Base-by-base conservation (phyloP, 2,113 vertebrate species). In the Hemichromis elongatus region DNA sequence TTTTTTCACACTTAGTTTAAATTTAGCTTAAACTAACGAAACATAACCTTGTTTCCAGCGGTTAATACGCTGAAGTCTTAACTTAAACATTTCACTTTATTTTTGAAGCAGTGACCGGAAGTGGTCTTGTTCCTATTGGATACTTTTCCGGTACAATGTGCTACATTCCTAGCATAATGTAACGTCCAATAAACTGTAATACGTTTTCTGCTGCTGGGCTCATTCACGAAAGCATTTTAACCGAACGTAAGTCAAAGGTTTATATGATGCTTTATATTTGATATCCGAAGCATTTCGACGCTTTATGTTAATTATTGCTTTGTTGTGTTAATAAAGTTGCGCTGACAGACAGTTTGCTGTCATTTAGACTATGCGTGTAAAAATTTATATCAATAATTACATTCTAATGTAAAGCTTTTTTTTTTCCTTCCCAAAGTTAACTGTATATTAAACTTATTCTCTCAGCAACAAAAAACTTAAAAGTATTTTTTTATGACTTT, bases 41-140 rank as follows among this genome's bases (percentile, higher is more conserved):
- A 68, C 42, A 70, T 7, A 47, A 73, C 11, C 9, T 3, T 47
- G 5, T 26, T 47, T 47, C 42, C 24, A 28, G 14, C 1, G 18
- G 0, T 73, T 26, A 14, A 6, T 26, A 45, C 66, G 18, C 37
- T 24, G 2, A 19, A 5, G 24, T 28, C 26, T 73, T 10, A 50
- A 1, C 37, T 2, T 10, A 63, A 63, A 37, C 1, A 63, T 10
- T 63, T 63, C 9, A 3, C 35, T 40, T 54, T 10, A 50, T 42
- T 83, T 83, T 77, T 86, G 73, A 84, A 89, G 19, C 1, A 26
- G 0, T 3, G 4, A 47, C 63, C 79, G 86, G 90, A 92, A 88
- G 57, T 53, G 1, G 18, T 5, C 0, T 21, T 59, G 14, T 6
- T 55, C 6, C 26, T 21, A 9, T 19, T n/a, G 2, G 47, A 35